These are phyloP conservation scores for Cheumatopsyche charites DNA, from an alignment of 1,140 invertebrate species.

Conservation along the genomic window DNA sequence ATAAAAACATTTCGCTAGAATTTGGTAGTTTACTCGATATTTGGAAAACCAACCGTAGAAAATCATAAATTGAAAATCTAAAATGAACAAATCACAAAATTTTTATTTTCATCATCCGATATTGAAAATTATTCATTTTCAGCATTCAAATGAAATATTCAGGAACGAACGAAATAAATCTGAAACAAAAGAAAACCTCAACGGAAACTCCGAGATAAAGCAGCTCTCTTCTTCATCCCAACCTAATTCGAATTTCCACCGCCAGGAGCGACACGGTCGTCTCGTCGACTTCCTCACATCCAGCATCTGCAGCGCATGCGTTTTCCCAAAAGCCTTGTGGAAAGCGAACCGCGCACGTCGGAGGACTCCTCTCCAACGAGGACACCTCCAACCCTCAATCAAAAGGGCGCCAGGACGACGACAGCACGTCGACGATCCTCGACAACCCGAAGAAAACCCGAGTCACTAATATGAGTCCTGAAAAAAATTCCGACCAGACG, in stretches of 20 bases:
- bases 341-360: slow-evolving; percentile 39
- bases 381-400: background rate
- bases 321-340: slow-evolving; percentile 29
- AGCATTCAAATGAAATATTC: no score
- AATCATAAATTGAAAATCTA: no score
- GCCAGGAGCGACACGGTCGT: background rate
- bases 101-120: no score
- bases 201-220: background rate
- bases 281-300: background rate
- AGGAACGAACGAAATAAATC: no score
- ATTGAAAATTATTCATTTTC: no score
- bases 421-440: background rate
- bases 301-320: slow-evolving; percentile 45
- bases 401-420: slow-evolving; percentile 13
- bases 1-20: no score
- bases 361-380: slow-evolving; percentile 22
- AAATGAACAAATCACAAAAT: no score
- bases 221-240: background rate
- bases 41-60: no score
- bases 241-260: background rate
- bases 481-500: slow-evolving; percentile 49
- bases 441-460: slow-evolving; percentile 48
- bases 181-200: no score
- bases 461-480: slow-evolving; percentile 48
- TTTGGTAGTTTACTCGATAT: no score